A percentile compares a stretch with the other conserved stretches of the same genome.
phyloP scores from a whole-genome alignment of 2,113 vertebrate genomes.

The Oxygymnocypris stewartii region DNA sequence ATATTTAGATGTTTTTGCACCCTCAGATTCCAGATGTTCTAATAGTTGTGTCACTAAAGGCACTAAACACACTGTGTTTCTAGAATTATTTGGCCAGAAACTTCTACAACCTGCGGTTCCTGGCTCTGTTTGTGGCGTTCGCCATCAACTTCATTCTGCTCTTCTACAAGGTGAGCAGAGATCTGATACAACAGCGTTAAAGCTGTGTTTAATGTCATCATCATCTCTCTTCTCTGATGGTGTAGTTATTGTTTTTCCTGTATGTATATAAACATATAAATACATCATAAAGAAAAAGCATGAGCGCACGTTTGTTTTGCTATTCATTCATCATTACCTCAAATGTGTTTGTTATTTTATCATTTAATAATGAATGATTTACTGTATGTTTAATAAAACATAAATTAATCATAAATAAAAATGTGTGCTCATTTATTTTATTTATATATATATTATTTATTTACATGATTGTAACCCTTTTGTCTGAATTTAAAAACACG shows the following conservation, averaged over 20 bases:
- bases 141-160: conserved; percentile 99
- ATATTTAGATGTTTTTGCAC: too few species aligned
- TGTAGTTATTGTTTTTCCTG: background rate
- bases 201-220: background rate
- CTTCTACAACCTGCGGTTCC: conserved; percentile 97
- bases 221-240: background rate
- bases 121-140: conserved; percentile 96
- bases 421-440: too few species aligned
- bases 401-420: too few species aligned
- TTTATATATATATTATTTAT: too few species aligned
- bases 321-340: too few species aligned
- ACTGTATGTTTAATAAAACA: too few species aligned
- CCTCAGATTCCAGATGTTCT: too few species aligned
- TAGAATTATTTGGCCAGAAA: conserved; percentile 97
- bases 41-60: too few species aligned
- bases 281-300: background rate
- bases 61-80: conserved; percentile 48
- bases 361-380: too few species aligned
- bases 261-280: background rate
- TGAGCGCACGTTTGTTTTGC: background rate
- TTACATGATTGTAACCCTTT: too few species aligned
- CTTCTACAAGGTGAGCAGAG: conserved; percentile 93
- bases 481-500: too few species aligned
- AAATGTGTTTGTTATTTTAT: too few species aligned
- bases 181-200: background rate